Percentiles rank a stretch among this genome's conserved stretches.
phyloP scores from a whole-genome alignment of 2,888 invertebrate species.

The Omphaloscelis lunosa region DNA sequence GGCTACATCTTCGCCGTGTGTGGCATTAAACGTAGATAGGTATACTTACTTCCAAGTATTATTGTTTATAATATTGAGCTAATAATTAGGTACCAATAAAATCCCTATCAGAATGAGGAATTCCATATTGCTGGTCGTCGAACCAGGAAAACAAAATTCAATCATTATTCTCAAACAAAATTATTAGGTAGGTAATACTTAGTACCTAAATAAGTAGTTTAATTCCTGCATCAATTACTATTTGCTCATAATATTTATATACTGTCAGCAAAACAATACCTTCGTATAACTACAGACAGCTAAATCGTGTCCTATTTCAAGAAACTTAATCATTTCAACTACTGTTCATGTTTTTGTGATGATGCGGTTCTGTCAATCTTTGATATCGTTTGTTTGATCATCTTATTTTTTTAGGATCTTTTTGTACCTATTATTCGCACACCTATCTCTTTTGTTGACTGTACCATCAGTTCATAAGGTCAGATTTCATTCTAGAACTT shows the following conservation, averaged over 20 bases:
- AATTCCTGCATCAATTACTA: background rate
- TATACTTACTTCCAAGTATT: background rate
- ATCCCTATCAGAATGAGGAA: background rate
- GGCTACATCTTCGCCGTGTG: slow-evolving; percentile 22
- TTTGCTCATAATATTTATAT: background rate
- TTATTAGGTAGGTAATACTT: background rate
- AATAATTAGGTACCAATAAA: background rate
- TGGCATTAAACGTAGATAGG: slow-evolving; percentile 11
- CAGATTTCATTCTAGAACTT: background rate
- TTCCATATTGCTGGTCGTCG: background rate
- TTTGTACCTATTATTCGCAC: too few relatives aligned
- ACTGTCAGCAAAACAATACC: background rate
- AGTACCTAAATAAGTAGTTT: background rate
- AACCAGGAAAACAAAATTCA: slow-evolving; percentile 1
- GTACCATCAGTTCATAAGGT: slow-evolving; percentile 19
- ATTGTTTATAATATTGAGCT: background rate
- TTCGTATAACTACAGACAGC: too few relatives aligned
- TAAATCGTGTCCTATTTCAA: too few relatives aligned
- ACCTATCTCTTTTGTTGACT: background rate
- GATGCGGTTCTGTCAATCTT: too few relatives aligned
- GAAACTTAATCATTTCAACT: too few relatives aligned
- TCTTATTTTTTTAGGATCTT: too few relatives aligned
- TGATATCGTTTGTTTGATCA: too few relatives aligned
- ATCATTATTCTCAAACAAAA: background rate
- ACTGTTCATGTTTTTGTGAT: too few relatives aligned